Evolutionary conservation across 2,797 vertebrate genomes (phyloP).

Genomic region (Sebastes umbrosus): DNA sequence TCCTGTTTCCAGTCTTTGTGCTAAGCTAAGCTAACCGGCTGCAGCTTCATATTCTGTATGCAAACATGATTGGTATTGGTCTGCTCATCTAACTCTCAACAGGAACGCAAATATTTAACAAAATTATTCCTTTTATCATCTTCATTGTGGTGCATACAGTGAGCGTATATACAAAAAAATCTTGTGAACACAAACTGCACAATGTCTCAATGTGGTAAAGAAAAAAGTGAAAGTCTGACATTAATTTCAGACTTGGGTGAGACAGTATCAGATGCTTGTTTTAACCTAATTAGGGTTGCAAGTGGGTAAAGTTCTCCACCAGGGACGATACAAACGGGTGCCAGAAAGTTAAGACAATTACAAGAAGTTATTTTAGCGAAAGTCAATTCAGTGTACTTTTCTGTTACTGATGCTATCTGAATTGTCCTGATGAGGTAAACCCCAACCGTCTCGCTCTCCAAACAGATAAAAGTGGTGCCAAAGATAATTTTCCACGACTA

Average conservation of each 20-base stretch:
- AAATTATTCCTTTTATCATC: background rate
- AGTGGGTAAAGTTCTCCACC: background rate
- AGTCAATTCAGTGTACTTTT: background rate
- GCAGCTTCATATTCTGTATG: background rate
- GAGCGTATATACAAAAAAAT: background rate
- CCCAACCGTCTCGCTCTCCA: background rate
- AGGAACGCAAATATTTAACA: background rate
- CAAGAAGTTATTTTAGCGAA: conserved; percentile 15
- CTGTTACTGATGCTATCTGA: conserved; percentile 11
- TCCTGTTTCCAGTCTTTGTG: background rate
- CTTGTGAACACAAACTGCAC: background rate
- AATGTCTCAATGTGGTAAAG: background rate
- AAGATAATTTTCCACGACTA: background rate
- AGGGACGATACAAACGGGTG: background rate
- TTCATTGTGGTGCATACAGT: background rate
- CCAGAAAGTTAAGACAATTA: conserved; percentile 7
- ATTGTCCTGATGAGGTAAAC: background rate
- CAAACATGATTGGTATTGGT: background rate
- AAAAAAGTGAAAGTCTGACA: background rate
- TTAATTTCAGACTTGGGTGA: conserved; percentile 16
- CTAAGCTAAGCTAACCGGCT: background rate
- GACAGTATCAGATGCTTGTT: background rate
- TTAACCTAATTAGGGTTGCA: conserved; percentile 40
- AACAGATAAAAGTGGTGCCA: background rate
- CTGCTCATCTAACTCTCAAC: background rate